A percentile compares a stretch with the other conserved stretches of the same genome.
Conservation (phyloP, 1,140 invertebrate species). For the Prorops nasuta region DNA sequence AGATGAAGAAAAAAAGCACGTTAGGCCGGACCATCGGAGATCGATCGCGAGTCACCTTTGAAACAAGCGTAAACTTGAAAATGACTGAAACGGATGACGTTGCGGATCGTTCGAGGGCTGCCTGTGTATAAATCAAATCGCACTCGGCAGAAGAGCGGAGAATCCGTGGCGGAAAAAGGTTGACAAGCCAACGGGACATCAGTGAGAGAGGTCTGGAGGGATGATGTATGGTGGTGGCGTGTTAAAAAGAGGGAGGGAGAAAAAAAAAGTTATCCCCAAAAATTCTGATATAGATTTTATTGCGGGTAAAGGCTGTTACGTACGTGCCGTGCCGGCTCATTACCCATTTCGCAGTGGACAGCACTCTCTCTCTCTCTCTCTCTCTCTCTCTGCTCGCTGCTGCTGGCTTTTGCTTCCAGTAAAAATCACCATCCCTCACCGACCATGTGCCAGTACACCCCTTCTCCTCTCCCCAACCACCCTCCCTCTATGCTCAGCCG, state of each 20-base stretch:
- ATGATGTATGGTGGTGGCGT: slow-evolving; percentile 34
- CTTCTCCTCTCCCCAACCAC: slow-evolving; percentile 17
- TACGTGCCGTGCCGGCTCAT: slow-evolving; percentile 43
- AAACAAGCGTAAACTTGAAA: too few relatives aligned
- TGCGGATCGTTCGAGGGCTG: not conserved
- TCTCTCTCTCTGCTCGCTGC: too few relatives aligned
- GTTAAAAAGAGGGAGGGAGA: slow-evolving; percentile 14
- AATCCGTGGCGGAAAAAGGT: slow-evolving; percentile 18
- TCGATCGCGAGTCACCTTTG: too few relatives aligned
- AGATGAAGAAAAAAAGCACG: too few relatives aligned
- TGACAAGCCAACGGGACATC: too few relatives aligned
- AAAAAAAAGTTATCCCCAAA: slow-evolving; percentile 10
- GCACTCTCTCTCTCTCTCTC: too few relatives aligned
- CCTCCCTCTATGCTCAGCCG: slow-evolving; percentile 30
- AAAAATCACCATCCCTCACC: too few relatives aligned
- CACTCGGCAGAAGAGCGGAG: slow-evolving; percentile 6
- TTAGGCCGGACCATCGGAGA: too few relatives aligned
- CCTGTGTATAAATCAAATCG: slow-evolving; percentile 25
- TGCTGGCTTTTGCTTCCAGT: too few relatives aligned
- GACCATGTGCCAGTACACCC: slow-evolving; percentile 45
- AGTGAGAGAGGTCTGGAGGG: not conserved
- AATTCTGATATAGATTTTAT: slow-evolving; percentile 44
- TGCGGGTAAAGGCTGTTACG: slow-evolving; percentile 27
- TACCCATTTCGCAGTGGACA: slow-evolving; percentile 42
- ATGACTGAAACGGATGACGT: slow-evolving; percentile 6